Evolutionary conservation across 2,797 vertebrate genomes (phyloP).

Genomic region (Valencia hispanica): DNA sequence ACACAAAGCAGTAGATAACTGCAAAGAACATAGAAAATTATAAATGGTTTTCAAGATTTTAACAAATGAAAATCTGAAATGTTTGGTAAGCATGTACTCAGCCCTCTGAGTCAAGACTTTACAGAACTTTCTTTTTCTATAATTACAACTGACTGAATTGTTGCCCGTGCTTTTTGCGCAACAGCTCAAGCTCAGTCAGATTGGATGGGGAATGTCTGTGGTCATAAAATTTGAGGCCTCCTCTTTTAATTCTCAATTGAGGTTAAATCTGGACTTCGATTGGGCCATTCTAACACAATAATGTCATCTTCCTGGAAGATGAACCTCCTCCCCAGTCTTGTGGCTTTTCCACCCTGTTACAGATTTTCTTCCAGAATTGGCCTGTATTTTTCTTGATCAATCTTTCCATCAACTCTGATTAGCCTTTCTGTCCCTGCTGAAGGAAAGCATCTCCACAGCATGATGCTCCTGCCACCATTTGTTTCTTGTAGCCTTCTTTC

Average conservation of each 20-base stretch:
- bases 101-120: background rate
- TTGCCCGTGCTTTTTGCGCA: background rate
- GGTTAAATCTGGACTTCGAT: background rate
- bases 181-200: background rate
- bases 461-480: background rate
- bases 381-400: background rate
- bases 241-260: background rate
- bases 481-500: background rate
- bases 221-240: background rate
- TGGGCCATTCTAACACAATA: background rate
- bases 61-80: background rate
- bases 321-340: background rate
- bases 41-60: background rate
- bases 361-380: background rate
- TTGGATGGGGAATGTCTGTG: background rate
- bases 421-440: background rate
- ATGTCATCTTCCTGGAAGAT: background rate
- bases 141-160: background rate
- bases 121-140: background rate
- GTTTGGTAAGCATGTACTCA: background rate
- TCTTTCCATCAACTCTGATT: background rate
- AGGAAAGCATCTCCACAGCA: background rate
- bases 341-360: background rate
- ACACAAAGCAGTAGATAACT: background rate
- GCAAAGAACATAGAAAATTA: background rate